Base-by-base conservation (phyloP, 2,113 vertebrate species). In the Tautogolabrus adspersus region DNA sequence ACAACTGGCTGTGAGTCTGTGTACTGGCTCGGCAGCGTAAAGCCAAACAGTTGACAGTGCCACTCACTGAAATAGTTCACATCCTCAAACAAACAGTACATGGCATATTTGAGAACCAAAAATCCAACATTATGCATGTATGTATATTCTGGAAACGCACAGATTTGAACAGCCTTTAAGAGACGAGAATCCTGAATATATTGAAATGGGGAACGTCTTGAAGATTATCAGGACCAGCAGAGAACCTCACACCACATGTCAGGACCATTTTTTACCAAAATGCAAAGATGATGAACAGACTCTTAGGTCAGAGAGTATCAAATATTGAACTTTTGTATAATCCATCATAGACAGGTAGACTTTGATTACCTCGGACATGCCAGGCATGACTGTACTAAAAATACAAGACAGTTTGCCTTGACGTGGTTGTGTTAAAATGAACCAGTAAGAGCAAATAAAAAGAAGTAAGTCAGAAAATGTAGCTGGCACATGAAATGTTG, bases 21-120 rank as follows among this genome's bases (percentile, higher is more conserved):
- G 61, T 55, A 19, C 42, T 11, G 16, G 66, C 66, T 76, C 77
- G 79, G 62, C 46, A 52, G 40, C 26, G 72, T 30, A 62, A 56
- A 62, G 78, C 62, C 23, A 49, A 77, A 51, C 67, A 13, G 46
- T 38, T 61, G 38, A 70, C 64, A 7, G 30, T 60, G 64, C 21
- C 55, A 23, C 57, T 63, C 42, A 44, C 26, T 57, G 51, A 19
- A 22, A 77, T 63, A 8, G 11, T 46, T 69, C 21, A 49, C 52
- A 66, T 49, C 56, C 58, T 75, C 30, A 21, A 44, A 76, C 63
- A 47, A 15, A 38, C 59, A 8, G 4, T 21, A 10, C 9, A 42
- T 42, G 30, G 38, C n/a, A 49, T 66, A 40, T 56, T 21, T 51
- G 44, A 26, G 16, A 69, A 46, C 6, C 19, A 67, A 60, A 71